phyloP scores from a whole-genome alignment of 2,888 invertebrate species.

The Periphyllus acericola region DNA sequence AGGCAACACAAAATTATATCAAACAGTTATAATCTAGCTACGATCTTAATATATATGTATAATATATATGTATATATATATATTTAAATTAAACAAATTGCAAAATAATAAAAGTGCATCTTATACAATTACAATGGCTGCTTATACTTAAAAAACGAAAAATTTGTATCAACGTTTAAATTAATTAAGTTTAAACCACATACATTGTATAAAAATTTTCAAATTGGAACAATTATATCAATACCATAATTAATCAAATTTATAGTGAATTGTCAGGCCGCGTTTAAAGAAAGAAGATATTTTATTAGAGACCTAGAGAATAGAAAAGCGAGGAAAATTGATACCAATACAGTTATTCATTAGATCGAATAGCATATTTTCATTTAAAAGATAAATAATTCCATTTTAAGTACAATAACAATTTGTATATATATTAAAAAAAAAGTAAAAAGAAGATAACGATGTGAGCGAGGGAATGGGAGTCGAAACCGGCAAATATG shows the following conservation, averaged over 20 bases:
- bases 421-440: conserved; percentile 24
- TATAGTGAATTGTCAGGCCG: conserved; percentile 55
- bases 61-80: conserved; percentile 49
- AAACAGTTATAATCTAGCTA: conserved; percentile 35
- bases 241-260: conserved; percentile 33
- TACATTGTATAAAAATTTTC: conserved; percentile 57
- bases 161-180: conserved; percentile 49
- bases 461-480: conserved; percentile 20
- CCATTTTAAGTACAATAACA: conserved; percentile 56
- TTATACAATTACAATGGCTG: conserved; percentile 58
- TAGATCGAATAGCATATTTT: conserved; percentile 1
- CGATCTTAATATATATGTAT: conserved; percentile 26
- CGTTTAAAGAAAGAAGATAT: conserved; percentile 14
- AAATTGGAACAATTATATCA: conserved; percentile 56
- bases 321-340: conserved; percentile 43
- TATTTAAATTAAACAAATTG: conserved; percentile 60
- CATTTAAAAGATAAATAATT: conserved; percentile 31
- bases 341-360: neutral
- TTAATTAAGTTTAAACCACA: conserved; percentile 52
- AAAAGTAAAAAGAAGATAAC: conserved; percentile 26
- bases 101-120: conserved; percentile 59
- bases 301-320: neutral
- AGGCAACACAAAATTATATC: conserved; percentile 16
- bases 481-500: conserved; percentile 38
- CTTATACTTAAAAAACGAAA: conserved; percentile 49